phyloP scores from a whole-genome alignment of 1,140 invertebrate genomes.

The Akabosia matsudoensis region DNA sequence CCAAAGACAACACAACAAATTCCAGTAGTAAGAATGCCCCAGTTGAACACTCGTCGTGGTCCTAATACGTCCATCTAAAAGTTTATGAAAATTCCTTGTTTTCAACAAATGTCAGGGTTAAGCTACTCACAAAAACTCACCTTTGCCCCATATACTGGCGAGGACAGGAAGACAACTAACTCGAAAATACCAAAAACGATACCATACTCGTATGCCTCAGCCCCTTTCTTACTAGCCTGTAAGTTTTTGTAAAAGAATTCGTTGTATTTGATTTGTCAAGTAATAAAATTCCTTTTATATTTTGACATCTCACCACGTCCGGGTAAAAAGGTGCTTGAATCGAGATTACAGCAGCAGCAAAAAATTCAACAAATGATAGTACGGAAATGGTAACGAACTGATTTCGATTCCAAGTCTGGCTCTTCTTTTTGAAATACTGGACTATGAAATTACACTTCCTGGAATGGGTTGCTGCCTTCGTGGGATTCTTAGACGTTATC shows the following conservation, averaged over 20 bases:
- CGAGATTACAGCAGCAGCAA: constrained; percentile 80
- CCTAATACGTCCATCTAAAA: constrained; percentile 71
- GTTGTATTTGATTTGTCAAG: not conserved
- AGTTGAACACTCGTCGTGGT: constrained; percentile 79
- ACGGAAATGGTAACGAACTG: constrained; percentile 78
- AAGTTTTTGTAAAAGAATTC: not conserved
- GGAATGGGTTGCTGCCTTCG: not conserved
- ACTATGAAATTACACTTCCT: not conserved
- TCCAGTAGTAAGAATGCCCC: constrained; percentile 79
- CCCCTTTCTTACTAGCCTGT: constrained; percentile 80
- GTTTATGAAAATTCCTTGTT: constrained; percentile 7
- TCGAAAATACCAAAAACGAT: constrained; percentile 90
- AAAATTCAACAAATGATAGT: constrained; percentile 81
- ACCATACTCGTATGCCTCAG: constrained; percentile 79
- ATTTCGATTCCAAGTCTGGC: constrained; percentile 51
- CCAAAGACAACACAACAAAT: constrained; percentile 81
- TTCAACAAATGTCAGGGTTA: not conserved
- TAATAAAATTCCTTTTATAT: not conserved
- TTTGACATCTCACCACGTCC: constrained; percentile 51
- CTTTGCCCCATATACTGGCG: constrained; percentile 82
- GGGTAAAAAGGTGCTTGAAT: constrained; percentile 63
- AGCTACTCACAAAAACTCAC: constrained; percentile 53
- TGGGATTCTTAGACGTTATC: not conserved
- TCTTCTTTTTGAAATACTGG: constrained; percentile 15
- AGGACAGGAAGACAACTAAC: constrained; percentile 81